These are phyloP conservation scores for Vanacampus margaritifer DNA, from an alignment of 2,113 vertebrate species.

Conservation along the genomic window DNA sequence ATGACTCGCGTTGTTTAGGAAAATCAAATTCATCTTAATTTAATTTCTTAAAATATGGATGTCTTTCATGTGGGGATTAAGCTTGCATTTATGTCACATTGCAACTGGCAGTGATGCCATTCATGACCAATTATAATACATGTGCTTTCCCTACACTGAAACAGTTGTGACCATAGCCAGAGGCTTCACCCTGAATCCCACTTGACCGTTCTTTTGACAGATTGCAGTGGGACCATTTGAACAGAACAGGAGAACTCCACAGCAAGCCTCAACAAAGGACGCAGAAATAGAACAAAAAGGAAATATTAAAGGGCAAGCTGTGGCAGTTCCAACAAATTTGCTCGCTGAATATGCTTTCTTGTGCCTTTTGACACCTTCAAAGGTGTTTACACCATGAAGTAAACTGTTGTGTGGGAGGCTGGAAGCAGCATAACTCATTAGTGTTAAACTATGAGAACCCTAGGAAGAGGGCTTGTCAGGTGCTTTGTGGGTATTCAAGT, in stretches of 20 bases:
- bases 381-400: slow-evolving; percentile 64
- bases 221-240: slow-evolving; percentile 45
- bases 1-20: background rate
- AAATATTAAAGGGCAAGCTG: slow-evolving; percentile 30
- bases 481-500: slow-evolving; percentile 50
- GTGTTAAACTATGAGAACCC: slow-evolving; percentile 62
- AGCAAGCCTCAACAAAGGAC: slow-evolving; percentile 30
- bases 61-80: background rate
- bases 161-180: slow-evolving; percentile 51
- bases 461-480: slow-evolving; percentile 39
- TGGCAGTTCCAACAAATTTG: slow-evolving; percentile 19
- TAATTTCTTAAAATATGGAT: background rate
- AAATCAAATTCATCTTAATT: background rate
- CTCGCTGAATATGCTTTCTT: slow-evolving; percentile 25
- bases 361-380: slow-evolving; percentile 40
- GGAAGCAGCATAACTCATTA: slow-evolving; percentile 62
- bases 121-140: slow-evolving; percentile 46
- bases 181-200: slow-evolving; percentile 47
- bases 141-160: slow-evolving; percentile 35
- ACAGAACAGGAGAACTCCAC: slow-evolving; percentile 22
- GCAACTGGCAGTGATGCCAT: slow-evolving; percentile 42
- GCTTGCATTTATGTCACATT: slow-evolving; percentile 26
- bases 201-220: slow-evolving; percentile 60
- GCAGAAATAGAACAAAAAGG: slow-evolving; percentile 38
- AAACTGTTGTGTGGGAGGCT: slow-evolving; percentile 49